Percentiles rank a stretch among this genome's conserved stretches.
Evolutionary conservation across 2,797 vertebrate species (phyloP).

Genomic region (Euphonia xanthogaster): DNA sequence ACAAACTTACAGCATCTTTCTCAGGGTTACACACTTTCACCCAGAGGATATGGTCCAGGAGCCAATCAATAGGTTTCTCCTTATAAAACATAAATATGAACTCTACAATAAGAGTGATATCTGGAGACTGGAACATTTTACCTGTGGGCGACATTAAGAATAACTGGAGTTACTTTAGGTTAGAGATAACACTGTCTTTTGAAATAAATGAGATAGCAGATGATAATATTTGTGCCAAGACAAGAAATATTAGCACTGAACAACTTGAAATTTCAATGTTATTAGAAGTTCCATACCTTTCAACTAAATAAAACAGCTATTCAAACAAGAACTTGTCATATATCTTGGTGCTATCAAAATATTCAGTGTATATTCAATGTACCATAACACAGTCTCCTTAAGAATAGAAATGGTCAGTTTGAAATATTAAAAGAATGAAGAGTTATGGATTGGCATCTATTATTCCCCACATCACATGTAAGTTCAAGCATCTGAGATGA

Average conservation of each 20-base stretch:
- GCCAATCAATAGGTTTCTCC: slow-evolving; percentile 99
- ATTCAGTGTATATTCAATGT: background rate
- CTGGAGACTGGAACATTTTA: slow-evolving; percentile 98
- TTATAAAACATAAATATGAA: slow-evolving; percentile 99
- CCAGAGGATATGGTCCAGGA: slow-evolving; percentile 98
- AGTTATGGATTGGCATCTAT: background rate
- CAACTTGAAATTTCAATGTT: background rate
- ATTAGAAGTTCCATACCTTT: background rate
- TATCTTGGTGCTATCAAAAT: background rate
- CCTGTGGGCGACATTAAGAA: slow-evolving; percentile 79
- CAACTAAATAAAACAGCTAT: background rate
- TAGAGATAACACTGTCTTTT: background rate
- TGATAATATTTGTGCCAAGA: background rate
- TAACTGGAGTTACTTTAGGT: background rate
- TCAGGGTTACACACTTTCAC: slow-evolving; percentile 99
- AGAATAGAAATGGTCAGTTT: background rate
- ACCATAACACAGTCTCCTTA: background rate
- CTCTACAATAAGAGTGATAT: slow-evolving; percentile 96
- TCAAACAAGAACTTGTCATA: background rate
- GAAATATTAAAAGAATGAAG: background rate
- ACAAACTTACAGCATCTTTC: slow-evolving; percentile 90
- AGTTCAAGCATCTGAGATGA: background rate
- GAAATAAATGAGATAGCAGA: background rate
- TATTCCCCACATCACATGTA: fast-evolving
- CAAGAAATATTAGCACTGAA: background rate